phyloP scores from a whole-genome alignment of 2,797 vertebrate genomes.

The Botia kubotai region DNA sequence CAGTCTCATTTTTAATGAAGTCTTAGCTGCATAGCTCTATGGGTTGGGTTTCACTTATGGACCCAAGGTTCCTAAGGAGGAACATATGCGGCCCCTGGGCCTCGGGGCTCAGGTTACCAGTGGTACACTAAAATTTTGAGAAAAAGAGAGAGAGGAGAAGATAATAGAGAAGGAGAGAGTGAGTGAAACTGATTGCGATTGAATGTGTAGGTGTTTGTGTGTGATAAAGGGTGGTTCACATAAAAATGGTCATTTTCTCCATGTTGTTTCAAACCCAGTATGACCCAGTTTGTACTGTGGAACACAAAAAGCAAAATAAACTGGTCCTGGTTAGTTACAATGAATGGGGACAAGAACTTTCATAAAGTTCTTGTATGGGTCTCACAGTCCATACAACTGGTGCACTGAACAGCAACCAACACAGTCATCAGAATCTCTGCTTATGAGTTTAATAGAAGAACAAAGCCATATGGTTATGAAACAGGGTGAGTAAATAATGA shows the following conservation, averaged over 20 bases:
- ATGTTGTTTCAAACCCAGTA: background rate
- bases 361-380: no score
- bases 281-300: background rate
- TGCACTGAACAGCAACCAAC: no score
- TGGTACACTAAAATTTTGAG: slow-evolving; percentile 34
- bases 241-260: background rate
- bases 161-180: slow-evolving; percentile 23
- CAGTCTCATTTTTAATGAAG: slow-evolving; percentile 69
- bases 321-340: background rate
- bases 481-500: background rate
- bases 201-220: slow-evolving; percentile 37
- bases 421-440: background rate
- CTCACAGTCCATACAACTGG: no score
- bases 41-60: slow-evolving; percentile 75
- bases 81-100: slow-evolving; percentile 77
- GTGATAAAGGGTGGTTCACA: slow-evolving; percentile 7
- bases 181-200: slow-evolving; percentile 32
- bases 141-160: background rate
- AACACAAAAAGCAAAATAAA: background rate
- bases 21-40: slow-evolving; percentile 67
- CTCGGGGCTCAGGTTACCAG: slow-evolving; percentile 38
- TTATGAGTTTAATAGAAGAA: background rate
- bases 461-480: background rate
- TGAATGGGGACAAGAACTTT: no score
- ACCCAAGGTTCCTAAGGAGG: slow-evolving; percentile 74